These are phyloP conservation scores for Drosophila rellima DNA, from an alignment of 2,888 invertebrate genomes.

Conservation along the genomic window DNA sequence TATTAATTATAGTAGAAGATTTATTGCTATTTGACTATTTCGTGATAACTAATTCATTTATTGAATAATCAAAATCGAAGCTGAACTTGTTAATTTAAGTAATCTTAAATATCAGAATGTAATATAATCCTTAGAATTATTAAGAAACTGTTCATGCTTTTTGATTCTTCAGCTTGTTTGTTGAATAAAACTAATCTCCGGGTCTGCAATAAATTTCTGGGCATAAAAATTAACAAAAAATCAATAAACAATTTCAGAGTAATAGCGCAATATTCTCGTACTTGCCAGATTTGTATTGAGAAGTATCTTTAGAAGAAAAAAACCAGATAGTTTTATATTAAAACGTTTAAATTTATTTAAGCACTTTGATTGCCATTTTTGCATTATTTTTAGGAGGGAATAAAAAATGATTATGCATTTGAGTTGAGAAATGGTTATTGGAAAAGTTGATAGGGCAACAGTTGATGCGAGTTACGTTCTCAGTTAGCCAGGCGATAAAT, in stretches of 20 bases:
- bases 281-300: neutral
- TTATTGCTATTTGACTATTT: no score
- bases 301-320: neutral
- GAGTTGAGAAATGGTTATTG: constrained; percentile 18
- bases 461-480: constrained; percentile 14
- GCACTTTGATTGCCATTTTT: constrained; percentile 1
- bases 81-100: neutral
- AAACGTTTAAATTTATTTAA: neutral
- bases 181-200: neutral
- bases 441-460: constrained; percentile 14
- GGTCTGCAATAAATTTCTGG: neutral
- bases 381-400: constrained; percentile 3
- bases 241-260: neutral
- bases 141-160: neutral
- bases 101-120: neutral
- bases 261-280: no score
- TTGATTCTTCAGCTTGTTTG: neutral
- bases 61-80: no score
- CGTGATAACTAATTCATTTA: no score
- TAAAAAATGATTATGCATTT: constrained; percentile 22
- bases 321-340: neutral
- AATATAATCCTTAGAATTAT: neutral
- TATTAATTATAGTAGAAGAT: no score
- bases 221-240: neutral
- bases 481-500: constrained; percentile 20